Percentiles rank a stretch among this genome's conserved stretches.
Conservation (phyloP, 2,113 vertebrate species). For the Glaucomys volans region DNA sequence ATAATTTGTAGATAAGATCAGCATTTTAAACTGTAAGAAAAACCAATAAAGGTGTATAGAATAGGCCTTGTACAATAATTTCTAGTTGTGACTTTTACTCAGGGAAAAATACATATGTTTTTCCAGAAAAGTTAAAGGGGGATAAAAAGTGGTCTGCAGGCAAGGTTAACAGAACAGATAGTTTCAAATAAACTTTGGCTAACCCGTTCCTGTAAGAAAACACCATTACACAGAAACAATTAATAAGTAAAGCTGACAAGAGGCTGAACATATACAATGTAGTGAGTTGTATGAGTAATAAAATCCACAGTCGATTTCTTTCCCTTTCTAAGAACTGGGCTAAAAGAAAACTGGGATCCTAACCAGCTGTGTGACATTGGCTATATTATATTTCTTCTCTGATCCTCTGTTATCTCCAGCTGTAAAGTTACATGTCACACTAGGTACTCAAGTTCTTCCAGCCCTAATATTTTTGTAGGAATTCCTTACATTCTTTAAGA, state of each 20-base stretch:
- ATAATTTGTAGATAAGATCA: slow-evolving; percentile 44
- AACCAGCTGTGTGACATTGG: not conserved
- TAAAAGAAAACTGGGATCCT: not conserved
- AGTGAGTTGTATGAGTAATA: not conserved
- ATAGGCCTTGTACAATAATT: not conserved
- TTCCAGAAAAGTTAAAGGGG: not conserved
- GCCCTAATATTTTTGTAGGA: not conserved
- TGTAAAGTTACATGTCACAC: not conserved
- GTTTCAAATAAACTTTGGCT: not conserved
- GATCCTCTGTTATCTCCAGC: not conserved
- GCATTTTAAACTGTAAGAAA: slow-evolving; percentile 37
- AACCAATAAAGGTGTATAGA: not conserved
- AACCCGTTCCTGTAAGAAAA: not conserved
- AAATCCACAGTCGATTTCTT: not conserved
- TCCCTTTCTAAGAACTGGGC: not conserved
- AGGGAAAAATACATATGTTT: not conserved
- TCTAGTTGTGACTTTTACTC: not conserved
- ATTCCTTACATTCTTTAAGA: not conserved
- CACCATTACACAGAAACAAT: not conserved
- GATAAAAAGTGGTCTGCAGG: not conserved
- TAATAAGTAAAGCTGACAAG: not conserved
- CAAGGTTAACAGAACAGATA: not conserved
- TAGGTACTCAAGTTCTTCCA: slow-evolving; percentile 9
- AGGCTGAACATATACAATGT: not conserved
- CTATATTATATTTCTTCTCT: not conserved